Conservation (phyloP, 2,888 invertebrate species). For the Eueremaeus valkanovi region DNA sequence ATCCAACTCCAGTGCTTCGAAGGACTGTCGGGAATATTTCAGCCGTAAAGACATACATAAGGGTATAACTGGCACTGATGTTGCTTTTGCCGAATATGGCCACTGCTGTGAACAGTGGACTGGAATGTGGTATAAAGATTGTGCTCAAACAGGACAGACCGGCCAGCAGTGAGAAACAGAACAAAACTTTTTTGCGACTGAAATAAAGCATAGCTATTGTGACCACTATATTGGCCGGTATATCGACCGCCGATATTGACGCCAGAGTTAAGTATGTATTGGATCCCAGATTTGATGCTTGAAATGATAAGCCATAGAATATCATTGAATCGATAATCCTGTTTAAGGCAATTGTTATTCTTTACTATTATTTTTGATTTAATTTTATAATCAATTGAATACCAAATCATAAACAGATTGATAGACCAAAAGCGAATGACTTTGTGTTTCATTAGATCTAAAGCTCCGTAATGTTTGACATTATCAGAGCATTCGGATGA, state of each 20-base stretch:
- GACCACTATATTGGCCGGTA: constrained; percentile 69
- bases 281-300: constrained; percentile 69
- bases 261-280: constrained; percentile 66
- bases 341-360: constrained; percentile 54
- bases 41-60: constrained; percentile 66
- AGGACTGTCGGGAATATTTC: constrained; percentile 65
- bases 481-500: not conserved
- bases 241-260: constrained; percentile 55
- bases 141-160: constrained; percentile 80
- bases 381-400: constrained; percentile 49
- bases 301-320: constrained; percentile 71
- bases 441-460: constrained; percentile 58
- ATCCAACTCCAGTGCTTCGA: constrained; percentile 46
- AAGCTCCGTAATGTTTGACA: not conserved
- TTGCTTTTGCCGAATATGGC: constrained; percentile 66
- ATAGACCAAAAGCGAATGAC: constrained; percentile 63
- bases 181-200: constrained; percentile 79
- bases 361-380: not conserved
- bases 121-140: constrained; percentile 72
- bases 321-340: constrained; percentile 68
- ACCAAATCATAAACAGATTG: constrained; percentile 64
- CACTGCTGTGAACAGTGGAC: constrained; percentile 58
- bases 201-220: constrained; percentile 81
- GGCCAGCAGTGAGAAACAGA: constrained; percentile 76
- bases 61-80: constrained; percentile 65